Percentiles rank a stretch among this genome's conserved stretches.
Evolutionary conservation across 2,888 invertebrate species (phyloP).

Genomic region (Hymenopus coronatus): DNA sequence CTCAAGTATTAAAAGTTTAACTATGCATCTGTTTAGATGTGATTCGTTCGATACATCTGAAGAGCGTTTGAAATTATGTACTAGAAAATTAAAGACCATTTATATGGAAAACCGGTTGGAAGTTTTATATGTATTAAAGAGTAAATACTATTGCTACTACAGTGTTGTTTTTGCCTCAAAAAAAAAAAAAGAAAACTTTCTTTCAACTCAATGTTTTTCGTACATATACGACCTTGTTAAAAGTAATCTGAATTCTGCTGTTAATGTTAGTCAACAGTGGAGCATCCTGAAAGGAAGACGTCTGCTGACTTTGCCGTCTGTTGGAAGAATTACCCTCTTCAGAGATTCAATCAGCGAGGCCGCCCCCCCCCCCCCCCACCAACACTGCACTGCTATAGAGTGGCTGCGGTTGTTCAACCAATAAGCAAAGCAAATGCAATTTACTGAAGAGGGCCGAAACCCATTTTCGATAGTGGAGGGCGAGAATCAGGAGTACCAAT

Average conservation of each 20-base stretch:
- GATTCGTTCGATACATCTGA: too few species aligned
- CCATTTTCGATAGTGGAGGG: not conserved
- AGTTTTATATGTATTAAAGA: too few species aligned
- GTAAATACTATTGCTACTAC: too few species aligned
- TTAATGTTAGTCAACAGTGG: too few species aligned
- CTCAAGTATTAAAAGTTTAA: too few species aligned
- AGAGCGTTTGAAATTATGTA: too few species aligned
- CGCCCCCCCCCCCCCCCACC: not conserved
- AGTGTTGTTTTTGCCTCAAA: too few species aligned
- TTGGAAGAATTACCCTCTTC: not conserved
- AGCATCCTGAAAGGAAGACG: not conserved
- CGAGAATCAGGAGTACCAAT: not conserved
- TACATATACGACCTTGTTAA: not conserved
- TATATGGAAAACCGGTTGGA: too few species aligned
- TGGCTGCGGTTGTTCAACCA: not conserved
- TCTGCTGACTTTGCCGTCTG: not conserved
- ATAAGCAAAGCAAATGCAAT: not conserved
- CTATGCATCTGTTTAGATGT: too few species aligned
- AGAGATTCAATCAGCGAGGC: not conserved
- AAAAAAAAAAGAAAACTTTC: too few species aligned
- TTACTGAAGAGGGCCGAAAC: not conserved
- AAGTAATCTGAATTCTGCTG: not conserved
- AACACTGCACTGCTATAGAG: not conserved
- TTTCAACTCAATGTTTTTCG: too few species aligned
- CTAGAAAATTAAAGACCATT: too few species aligned